A percentile compares a stretch with the other conserved stretches of the same genome.
phyloP scores from a whole-genome alignment of 2,888 invertebrate species.

The Carabus problematicus region DNA sequence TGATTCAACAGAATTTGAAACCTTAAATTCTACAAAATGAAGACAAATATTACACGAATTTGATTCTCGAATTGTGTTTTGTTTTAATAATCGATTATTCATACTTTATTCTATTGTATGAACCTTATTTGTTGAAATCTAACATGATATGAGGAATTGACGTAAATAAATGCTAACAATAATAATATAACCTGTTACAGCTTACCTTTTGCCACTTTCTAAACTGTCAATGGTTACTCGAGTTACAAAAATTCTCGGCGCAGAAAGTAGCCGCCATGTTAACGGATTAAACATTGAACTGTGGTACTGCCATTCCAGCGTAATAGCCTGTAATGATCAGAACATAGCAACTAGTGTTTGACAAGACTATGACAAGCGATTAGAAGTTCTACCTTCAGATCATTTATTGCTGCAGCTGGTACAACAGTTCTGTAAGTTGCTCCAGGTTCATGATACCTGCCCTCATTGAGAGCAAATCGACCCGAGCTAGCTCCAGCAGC shows the following conservation, averaged over 20 bases:
- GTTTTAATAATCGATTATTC: no score
- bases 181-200: no score
- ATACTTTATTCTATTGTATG: no score
- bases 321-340: constrained; percentile 60
- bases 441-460: constrained; percentile 74
- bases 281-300: constrained; percentile 81
- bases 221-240: constrained; percentile 75
- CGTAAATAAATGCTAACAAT: no score
- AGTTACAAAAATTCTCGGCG: constrained; percentile 77
- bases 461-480: constrained; percentile 53
- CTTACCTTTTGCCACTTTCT: constrained; percentile 73
- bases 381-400: constrained; percentile 60
- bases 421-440: constrained; percentile 71
- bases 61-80: no score
- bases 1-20: no score
- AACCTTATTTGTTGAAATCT: no score
- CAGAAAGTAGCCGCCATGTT: constrained; percentile 80
- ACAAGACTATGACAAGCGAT: background rate
- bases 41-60: no score
- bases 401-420: constrained; percentile 71
- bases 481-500: constrained; percentile 52
- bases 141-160: no score
- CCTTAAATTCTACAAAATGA: no score
- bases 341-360: background rate
- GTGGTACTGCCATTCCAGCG: constrained; percentile 81